Evolutionary conservation across 1,140 invertebrate species (phyloP).

Genomic region (Cyclina sinensis): DNA sequence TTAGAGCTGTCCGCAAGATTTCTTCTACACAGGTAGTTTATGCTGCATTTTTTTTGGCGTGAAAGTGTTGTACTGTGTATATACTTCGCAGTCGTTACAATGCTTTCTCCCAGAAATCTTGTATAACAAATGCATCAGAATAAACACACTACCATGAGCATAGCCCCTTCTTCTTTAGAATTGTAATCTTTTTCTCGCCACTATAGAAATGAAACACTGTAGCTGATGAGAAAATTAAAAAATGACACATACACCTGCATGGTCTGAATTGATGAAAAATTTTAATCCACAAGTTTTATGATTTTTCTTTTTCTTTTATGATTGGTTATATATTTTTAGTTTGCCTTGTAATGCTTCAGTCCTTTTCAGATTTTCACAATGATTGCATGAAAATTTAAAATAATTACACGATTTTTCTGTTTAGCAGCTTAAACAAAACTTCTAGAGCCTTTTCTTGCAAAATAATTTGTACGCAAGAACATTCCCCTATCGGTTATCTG

Average conservation of each 20-base stretch:
- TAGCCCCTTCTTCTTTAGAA: neutral
- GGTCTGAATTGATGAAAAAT: neutral
- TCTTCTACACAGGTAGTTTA: constrained; percentile 18
- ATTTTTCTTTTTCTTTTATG: neutral
- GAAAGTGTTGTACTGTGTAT: neutral
- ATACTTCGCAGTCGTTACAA: neutral
- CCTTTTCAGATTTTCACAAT: neutral
- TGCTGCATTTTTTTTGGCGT: neutral
- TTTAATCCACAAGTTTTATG: neutral
- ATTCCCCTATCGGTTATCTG: neutral
- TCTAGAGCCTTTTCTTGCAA: too few relatives aligned
- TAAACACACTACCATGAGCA: neutral
- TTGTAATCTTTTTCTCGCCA: constrained; percentile 5
- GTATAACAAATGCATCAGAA: neutral
- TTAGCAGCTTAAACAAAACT: too few relatives aligned
- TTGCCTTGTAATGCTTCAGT: neutral
- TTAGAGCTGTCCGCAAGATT: constrained; percentile 24
- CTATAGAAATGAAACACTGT: constrained; percentile 15
- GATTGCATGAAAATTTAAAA: neutral
- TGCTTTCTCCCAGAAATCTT: neutral
- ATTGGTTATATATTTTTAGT: neutral
- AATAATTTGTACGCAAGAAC: neutral
- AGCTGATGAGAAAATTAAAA: neutral
- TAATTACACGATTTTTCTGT: neutral
- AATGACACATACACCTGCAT: neutral